Evolutionary conservation across 1,140 invertebrate species (phyloP).

Genomic region (Heliconius hermathena): DNA sequence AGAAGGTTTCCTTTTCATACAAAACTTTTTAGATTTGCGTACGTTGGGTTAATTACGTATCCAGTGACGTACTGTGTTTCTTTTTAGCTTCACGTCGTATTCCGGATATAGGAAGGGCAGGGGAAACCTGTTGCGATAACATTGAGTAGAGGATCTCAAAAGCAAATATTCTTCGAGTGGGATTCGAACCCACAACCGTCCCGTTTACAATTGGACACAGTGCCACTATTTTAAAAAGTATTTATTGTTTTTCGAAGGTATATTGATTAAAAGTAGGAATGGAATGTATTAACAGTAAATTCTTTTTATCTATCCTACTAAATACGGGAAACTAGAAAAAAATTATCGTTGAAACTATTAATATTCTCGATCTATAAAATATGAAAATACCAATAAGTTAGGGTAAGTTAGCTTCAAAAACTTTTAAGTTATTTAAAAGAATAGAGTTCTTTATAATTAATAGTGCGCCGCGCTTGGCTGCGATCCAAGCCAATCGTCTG

Average conservation of each 20-base stretch:
- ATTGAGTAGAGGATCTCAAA: too few relatives aligned
- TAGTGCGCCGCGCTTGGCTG: neutral
- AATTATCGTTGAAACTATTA: neutral
- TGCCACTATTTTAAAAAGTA: too few relatives aligned
- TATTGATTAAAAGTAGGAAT: too few relatives aligned
- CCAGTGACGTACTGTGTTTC: neutral
- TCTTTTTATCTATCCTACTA: neutral
- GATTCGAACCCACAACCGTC: too few relatives aligned
- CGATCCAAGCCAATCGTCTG: constrained; percentile 15
- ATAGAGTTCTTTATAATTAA: constrained; percentile 15
- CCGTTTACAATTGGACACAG: too few relatives aligned
- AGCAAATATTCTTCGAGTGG: too few relatives aligned
- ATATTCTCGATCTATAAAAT: neutral
- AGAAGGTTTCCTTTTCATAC: neutral
- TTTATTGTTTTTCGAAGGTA: too few relatives aligned
- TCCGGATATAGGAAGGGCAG: too few relatives aligned
- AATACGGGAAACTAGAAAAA: neutral
- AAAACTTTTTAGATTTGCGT: neutral
- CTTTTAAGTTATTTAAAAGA: constrained; percentile 13
- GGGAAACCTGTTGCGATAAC: too few relatives aligned
- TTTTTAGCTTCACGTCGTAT: too few relatives aligned
- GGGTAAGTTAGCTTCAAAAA: neutral
- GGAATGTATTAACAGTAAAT: neutral
- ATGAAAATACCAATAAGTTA: constrained; percentile 12
- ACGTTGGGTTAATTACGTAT: neutral